phyloP scores from a whole-genome alignment of 1,140 invertebrate genomes.

The Eupeodes corollae region DNA sequence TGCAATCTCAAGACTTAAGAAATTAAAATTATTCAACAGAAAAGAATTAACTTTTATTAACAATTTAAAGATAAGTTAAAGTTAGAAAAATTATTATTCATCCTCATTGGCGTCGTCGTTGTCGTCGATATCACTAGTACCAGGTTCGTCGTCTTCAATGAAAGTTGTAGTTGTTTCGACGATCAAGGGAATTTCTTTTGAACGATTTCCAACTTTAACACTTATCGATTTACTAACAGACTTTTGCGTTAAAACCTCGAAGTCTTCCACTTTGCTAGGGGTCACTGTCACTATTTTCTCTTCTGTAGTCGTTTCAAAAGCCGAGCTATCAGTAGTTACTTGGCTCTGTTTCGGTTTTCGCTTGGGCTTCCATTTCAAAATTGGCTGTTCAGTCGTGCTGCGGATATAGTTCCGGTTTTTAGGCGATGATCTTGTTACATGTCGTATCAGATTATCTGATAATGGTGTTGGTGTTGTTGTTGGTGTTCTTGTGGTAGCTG shows the following conservation, averaged over 20 bases:
- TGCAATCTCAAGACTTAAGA: too few species aligned
- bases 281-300: not conserved
- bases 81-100: constrained; percentile 17
- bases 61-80: too few species aligned
- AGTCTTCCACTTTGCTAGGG: constrained; percentile 10
- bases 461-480: too few species aligned
- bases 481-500: too few species aligned
- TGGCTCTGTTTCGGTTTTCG: not conserved
- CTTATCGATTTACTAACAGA: constrained; percentile 33
- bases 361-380: not conserved
- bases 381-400: not conserved
- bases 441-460: too few species aligned
- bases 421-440: not conserved
- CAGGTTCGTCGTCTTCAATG: too few species aligned
- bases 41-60: too few species aligned
- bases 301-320: not conserved
- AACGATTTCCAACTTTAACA: constrained; percentile 30
- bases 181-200: constrained; percentile 30
- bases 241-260: constrained; percentile 31
- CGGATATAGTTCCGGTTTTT: not conserved
- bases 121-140: too few species aligned
- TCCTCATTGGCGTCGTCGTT: constrained; percentile 24
- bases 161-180: constrained; percentile 5
- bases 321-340: not conserved
- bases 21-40: too few species aligned